Evolutionary conservation across 2,888 invertebrate genomes (phyloP).

Genomic region (Eubasilissa splendida): DNA sequence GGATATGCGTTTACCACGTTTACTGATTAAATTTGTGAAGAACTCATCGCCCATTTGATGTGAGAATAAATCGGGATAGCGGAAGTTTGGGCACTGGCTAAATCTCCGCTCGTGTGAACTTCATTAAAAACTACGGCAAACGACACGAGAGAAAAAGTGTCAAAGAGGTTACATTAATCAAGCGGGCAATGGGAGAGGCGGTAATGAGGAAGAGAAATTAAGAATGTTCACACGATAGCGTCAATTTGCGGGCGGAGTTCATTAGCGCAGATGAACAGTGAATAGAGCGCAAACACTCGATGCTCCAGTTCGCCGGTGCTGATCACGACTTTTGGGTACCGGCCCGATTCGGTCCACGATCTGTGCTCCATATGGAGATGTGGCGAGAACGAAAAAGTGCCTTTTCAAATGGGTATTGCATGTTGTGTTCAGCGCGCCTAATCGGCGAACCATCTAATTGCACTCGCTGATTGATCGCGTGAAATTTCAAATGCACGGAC

Average conservation of each 20-base stretch:
- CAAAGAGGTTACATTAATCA: constrained; percentile 21
- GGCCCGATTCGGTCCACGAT: constrained; percentile 48
- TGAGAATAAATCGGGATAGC: constrained; percentile 16
- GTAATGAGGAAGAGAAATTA: constrained; percentile 58
- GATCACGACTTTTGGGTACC: constrained; percentile 47
- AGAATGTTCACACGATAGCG: constrained; percentile 58
- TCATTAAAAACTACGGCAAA: constrained; percentile 29
- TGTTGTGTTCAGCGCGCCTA: constrained; percentile 34
- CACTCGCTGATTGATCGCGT: constrained; percentile 52
- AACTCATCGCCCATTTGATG: not conserved
- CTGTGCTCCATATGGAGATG: constrained; percentile 40
- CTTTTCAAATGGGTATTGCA: constrained; percentile 37
- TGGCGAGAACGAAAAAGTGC: constrained; percentile 19
- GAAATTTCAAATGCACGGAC: constrained; percentile 50
- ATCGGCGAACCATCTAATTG: constrained; percentile 49
- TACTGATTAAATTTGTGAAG: too few relatives aligned
- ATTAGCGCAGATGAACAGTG: constrained; percentile 57
- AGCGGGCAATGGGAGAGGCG: constrained; percentile 36
- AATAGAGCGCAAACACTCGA: constrained; percentile 48
- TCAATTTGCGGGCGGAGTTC: constrained; percentile 57
- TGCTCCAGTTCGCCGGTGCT: constrained; percentile 49
- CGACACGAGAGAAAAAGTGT: constrained; percentile 2
- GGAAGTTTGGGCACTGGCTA: not conserved
- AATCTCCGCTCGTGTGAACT: constrained; percentile 20
- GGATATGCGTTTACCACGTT: too few relatives aligned